A percentile compares a stretch with the other conserved stretches of the same genome.
phyloP scores from a whole-genome alignment of 2,888 invertebrate genomes.

The Tolmerus cingulatus region DNA sequence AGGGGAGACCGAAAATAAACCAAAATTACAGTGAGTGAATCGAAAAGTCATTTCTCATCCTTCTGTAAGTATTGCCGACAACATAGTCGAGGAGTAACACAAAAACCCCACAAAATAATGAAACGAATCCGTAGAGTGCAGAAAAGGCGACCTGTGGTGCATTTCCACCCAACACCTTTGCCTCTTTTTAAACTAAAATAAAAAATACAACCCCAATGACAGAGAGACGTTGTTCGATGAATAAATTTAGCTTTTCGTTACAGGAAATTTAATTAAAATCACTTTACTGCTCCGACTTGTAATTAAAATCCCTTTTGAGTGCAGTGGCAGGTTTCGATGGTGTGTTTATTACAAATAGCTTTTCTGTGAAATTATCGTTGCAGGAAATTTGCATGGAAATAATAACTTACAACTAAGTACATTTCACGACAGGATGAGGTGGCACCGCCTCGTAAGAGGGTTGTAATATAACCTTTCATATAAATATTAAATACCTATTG shows the following conservation, averaged over 20 bases:
- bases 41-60: neutral
- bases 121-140: neutral
- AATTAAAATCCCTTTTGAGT: constrained; percentile 9
- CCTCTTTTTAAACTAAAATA: neutral
- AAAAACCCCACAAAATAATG: neutral
- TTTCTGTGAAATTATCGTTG: neutral
- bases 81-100: neutral
- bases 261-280: constrained; percentile 22
- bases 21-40: neutral
- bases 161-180: neutral
- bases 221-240: constrained; percentile 8
- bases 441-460: neutral
- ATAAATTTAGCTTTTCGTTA: constrained; percentile 3
- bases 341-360: neutral
- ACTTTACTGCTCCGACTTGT: constrained; percentile 5
- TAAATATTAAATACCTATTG: neutral
- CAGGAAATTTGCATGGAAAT: neutral
- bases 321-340: neutral
- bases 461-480: neutral
- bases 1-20: neutral
- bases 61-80: neutral
- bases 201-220: neutral
- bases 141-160: neutral
- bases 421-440: neutral
- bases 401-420: neutral